phyloP scores from a whole-genome alignment of 2,797 vertebrate genomes.

The Nyctalus aviator region DNA sequence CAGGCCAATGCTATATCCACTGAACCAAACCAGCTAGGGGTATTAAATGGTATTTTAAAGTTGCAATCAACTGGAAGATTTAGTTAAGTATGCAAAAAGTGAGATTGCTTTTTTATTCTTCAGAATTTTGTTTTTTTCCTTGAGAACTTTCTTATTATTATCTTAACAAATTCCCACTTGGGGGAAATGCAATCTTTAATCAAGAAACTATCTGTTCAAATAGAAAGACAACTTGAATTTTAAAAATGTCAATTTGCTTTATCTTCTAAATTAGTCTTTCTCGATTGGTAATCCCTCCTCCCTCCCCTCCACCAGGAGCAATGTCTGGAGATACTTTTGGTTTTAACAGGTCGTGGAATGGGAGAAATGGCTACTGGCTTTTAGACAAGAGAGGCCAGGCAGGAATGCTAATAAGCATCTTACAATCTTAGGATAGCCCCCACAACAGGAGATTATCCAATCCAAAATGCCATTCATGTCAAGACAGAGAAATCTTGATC shows the following conservation, averaged over 20 bases:
- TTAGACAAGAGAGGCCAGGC: neutral
- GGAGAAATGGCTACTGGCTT: neutral
- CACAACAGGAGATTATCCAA: neutral
- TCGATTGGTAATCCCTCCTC: neutral
- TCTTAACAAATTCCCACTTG: slow-evolving; percentile 15
- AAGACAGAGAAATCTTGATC: neutral
- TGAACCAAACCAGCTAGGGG: neutral
- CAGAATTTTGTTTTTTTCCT: neutral
- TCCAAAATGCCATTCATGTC: neutral
- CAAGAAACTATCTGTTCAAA: neutral
- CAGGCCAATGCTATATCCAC: neutral
- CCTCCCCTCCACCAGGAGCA: neutral
- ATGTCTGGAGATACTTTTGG: neutral
- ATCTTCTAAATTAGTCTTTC: neutral
- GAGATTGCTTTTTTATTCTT: neutral
- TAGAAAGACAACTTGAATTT: neutral
- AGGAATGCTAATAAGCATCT: neutral
- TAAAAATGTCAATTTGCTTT: slow-evolving; percentile 5
- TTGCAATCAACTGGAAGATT: neutral
- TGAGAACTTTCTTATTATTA: neutral
- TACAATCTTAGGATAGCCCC: neutral
- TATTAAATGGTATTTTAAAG: neutral
- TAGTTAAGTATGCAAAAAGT: neutral
- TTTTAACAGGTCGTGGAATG: neutral
- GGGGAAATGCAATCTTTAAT: slow-evolving; percentile 1